Evolutionary conservation across 2,797 vertebrate species (phyloP).

Genomic region (Takifugu rubripes): DNA sequence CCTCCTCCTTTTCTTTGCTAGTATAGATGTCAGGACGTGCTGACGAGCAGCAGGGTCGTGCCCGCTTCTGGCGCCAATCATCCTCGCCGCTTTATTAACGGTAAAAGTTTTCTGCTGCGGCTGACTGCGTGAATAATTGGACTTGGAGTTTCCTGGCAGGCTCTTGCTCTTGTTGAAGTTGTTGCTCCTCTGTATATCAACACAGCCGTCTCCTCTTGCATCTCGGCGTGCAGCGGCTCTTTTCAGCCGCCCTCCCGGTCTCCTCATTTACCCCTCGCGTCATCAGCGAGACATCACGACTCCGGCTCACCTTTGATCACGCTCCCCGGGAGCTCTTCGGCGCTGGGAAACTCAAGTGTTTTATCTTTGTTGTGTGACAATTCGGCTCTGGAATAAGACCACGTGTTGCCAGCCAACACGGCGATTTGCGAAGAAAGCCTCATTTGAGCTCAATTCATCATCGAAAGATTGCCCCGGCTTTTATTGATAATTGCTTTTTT

Average conservation of each 20-base stretch:
- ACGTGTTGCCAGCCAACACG: conserved; percentile 69
- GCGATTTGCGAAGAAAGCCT: conserved; percentile 65
- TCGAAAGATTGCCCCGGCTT: conserved; percentile 75
- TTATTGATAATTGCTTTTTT: conserved; percentile 85
- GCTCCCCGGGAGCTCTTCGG: conserved; percentile 57
- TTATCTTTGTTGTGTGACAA: conserved; percentile 71
- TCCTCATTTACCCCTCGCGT: conserved; percentile 31
- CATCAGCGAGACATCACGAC: conserved; percentile 49
- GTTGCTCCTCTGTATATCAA: conserved; percentile 49
- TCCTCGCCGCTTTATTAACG: not conserved
- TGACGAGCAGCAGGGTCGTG: no score
- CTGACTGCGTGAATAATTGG: conserved; percentile 23
- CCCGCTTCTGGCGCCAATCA: not conserved
- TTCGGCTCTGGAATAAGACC: conserved; percentile 46
- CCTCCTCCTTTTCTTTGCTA: not conserved
- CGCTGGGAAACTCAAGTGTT: conserved; percentile 61
- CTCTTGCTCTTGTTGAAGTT: conserved; percentile 46
- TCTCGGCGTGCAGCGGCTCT: conserved; percentile 17
- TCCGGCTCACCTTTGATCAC: conserved; percentile 63
- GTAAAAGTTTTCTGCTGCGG: conserved; percentile 17
- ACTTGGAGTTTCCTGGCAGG: conserved; percentile 46
- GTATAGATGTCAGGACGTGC: not conserved
- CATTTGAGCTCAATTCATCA: conserved; percentile 77
- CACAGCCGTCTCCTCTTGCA: conserved; percentile 38
- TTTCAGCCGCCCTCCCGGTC: conserved; percentile 29